Percentiles rank a stretch among this genome's conserved stretches.
phyloP scores from a whole-genome alignment of 2,113 vertebrate genomes.

The Axis porcinus region DNA sequence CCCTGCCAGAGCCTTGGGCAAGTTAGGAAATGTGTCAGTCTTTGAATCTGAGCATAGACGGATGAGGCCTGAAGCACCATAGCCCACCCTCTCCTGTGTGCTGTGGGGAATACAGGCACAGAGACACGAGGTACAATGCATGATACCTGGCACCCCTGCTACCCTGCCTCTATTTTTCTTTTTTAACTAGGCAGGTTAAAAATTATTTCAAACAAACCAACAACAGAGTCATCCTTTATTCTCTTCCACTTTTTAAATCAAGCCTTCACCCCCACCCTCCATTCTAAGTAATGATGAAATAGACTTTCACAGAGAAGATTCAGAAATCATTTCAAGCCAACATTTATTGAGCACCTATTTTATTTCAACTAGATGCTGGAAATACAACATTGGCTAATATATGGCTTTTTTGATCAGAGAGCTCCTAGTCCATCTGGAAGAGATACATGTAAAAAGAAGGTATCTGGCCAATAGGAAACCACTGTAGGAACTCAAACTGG shows the following conservation, averaged over 20 bases:
- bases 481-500: not conserved
- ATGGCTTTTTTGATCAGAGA: not conserved
- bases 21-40: slow-evolving; percentile 23
- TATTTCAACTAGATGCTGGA: not conserved
- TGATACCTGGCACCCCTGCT: not conserved
- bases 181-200: not conserved
- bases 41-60: not conserved
- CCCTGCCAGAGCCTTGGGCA: slow-evolving; percentile 51
- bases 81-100: not conserved
- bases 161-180: not conserved
- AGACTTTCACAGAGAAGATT: not conserved
- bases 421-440: not conserved
- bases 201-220: not conserved
- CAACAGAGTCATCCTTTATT: not conserved
- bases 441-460: not conserved
- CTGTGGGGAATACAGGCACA: not conserved
- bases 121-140: not conserved
- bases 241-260: not conserved
- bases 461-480: not conserved
- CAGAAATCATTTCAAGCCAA: not conserved
- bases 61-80: not conserved
- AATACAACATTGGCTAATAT: not conserved
- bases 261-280: not conserved
- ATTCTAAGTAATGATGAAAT: not conserved
- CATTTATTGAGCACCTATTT: not conserved